phyloP scores from a whole-genome alignment of 1,140 invertebrate species.

The Aleiodes sp. region DNA sequence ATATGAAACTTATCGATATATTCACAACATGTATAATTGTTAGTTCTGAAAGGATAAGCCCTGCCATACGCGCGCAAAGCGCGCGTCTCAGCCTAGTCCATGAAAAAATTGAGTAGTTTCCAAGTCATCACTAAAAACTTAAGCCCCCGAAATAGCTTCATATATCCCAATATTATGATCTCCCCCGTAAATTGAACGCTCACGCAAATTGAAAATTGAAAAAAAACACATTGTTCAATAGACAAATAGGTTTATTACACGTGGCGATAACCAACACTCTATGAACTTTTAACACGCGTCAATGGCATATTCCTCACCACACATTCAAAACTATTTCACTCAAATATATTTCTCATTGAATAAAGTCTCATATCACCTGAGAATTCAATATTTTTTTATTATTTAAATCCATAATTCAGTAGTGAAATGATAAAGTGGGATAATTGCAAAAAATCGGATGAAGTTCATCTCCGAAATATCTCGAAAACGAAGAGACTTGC shows the following conservation, averaged over 20 bases:
- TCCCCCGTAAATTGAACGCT: no score
- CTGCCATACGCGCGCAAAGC: no score
- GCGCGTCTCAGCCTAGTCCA: no score
- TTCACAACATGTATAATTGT: no score
- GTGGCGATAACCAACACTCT: slow-evolving; percentile 41
- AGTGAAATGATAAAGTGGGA: not conserved
- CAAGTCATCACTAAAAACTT: no score
- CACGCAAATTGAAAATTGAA: no score
- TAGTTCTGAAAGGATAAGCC: no score
- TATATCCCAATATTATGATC: no score
- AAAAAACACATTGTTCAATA: slow-evolving; percentile 43
- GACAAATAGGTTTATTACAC: slow-evolving; percentile 55
- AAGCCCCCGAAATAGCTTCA: no score
- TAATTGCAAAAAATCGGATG: not conserved
- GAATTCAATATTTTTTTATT: not conserved
- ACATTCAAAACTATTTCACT: not conserved
- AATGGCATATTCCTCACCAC: slow-evolving; percentile 21
- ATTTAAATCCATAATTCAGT: slow-evolving; percentile 2
- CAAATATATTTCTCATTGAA: not conserved
- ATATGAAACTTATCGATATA: no score
- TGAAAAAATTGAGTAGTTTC: no score
- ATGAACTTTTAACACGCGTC: slow-evolving; percentile 46
- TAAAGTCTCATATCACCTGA: slow-evolving; percentile 1
- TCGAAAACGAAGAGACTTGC: no score
- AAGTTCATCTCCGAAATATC: not conserved